A percentile compares a stretch with the other conserved stretches of the same genome.
Conservation (phyloP, 2,888 invertebrate species). For the Chymomyza amoena region DNA sequence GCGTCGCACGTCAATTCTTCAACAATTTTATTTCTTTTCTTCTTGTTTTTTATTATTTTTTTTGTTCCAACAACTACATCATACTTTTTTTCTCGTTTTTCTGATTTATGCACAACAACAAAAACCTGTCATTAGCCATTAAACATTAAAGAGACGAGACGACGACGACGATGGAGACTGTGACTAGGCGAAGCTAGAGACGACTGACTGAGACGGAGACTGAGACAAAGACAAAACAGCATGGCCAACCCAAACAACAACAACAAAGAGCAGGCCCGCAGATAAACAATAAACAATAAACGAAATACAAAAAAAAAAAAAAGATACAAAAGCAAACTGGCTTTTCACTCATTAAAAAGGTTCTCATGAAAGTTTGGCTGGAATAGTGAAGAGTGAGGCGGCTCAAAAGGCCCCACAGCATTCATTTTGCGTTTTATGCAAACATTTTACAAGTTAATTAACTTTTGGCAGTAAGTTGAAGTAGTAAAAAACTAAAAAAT, state of each 20-base stretch:
- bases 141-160: background rate
- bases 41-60: background rate
- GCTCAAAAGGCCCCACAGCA: background rate
- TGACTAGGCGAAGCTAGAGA: background rate
- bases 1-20: background rate
- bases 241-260: background rate
- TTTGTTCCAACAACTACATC: background rate
- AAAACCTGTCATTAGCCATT: background rate
- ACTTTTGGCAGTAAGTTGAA: slow-evolving; percentile 26
- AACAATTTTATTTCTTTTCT: background rate
- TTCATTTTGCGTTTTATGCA: slow-evolving; percentile 11
- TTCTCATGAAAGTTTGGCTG: slow-evolving; percentile 43
- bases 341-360: slow-evolving; percentile 7
- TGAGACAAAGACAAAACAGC: background rate
- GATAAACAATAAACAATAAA: slow-evolving; percentile 10
- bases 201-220: no score
- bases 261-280: background rate
- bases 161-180: background rate
- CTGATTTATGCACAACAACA: slow-evolving; percentile 16
- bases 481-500: slow-evolving; percentile 21
- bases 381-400: background rate
- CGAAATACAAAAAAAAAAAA: slow-evolving; percentile 11
- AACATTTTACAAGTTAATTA: slow-evolving; percentile 60
- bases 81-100: slow-evolving; percentile 11
- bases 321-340: background rate